Percentiles rank a stretch among this genome's conserved stretches.
Conservation (phyloP, 1,140 invertebrate species). For the Bombus fervidus region DNA sequence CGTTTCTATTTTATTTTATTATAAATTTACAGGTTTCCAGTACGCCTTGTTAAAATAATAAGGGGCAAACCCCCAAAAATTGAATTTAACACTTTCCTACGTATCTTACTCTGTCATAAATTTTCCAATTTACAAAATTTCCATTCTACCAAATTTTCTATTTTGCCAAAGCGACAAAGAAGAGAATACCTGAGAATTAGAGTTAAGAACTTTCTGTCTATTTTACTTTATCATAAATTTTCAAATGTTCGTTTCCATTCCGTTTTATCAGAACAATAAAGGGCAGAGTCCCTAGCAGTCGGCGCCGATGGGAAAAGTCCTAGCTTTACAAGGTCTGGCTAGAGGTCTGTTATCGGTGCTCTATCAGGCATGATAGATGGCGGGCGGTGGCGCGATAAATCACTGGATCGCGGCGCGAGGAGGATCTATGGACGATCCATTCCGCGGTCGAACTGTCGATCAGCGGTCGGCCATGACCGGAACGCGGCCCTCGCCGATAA, state of each 20-base stretch:
- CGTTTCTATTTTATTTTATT: too few species aligned
- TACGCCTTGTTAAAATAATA: too few species aligned
- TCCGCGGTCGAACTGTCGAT: slow-evolving; percentile 54
- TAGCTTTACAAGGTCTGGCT: slow-evolving; percentile 42
- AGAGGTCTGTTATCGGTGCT: slow-evolving; percentile 51
- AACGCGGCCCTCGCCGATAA: slow-evolving; percentile 48
- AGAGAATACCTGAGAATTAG: too few species aligned
- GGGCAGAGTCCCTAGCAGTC: background rate
- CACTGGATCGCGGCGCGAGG: slow-evolving; percentile 53
- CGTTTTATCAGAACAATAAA: background rate
- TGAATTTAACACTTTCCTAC: too few species aligned
- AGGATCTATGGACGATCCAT: slow-evolving; percentile 56
- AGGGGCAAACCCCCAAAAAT: accelerated
- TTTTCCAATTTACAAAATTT: too few species aligned
- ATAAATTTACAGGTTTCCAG: too few species aligned
- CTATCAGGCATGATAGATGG: slow-evolving; percentile 65
- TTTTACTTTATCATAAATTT: too few species aligned
- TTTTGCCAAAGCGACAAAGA: too few species aligned
- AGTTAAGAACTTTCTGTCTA: too few species aligned
- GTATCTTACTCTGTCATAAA: too few species aligned
- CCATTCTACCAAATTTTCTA: too few species aligned
- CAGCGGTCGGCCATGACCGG: slow-evolving; percentile 32
- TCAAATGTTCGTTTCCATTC: too few species aligned
- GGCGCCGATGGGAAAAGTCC: slow-evolving; percentile 41
- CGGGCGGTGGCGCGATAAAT: slow-evolving; percentile 62